Evolutionary conservation across 2,797 vertebrate species (phyloP).

Genomic region (Tauraco hartlaubi): DNA sequence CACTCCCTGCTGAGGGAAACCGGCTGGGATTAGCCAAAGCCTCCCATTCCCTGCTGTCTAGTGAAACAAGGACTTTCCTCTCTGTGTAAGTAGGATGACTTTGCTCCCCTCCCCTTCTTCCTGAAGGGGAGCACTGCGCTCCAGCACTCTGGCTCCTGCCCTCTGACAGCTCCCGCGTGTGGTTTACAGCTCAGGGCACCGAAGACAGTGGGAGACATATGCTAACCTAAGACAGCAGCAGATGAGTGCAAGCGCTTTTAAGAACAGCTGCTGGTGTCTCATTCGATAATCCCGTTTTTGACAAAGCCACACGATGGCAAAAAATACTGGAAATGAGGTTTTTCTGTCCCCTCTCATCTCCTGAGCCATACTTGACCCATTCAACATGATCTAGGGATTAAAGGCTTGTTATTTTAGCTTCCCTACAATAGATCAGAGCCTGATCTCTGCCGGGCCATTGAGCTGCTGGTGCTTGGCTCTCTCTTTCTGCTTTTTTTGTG

Average conservation of each 20-base stretch:
- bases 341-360: conserved; percentile 28
- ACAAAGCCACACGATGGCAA: neutral
- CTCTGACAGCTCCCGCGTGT: neutral
- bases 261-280: conserved; percentile 53
- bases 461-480: neutral
- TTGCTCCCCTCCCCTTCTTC: neutral
- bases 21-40: neutral
- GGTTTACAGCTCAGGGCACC: neutral
- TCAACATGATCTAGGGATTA: neutral
- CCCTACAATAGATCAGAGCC: neutral
- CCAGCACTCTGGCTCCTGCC: neutral
- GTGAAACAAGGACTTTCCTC: conserved; percentile 1
- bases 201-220: neutral
- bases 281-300: conserved; percentile 38
- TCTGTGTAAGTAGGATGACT: neutral
- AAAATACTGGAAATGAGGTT: conserved; percentile 20
- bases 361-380: conserved; percentile 24
- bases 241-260: conserved; percentile 32
- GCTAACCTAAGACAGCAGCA: conserved; percentile 30
- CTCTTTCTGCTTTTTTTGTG: neutral
- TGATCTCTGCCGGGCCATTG: neutral
- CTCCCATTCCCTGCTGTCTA: neutral
- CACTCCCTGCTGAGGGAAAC: conserved; percentile 24
- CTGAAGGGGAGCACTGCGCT: neutral
- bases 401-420: conserved; percentile 40